Evolutionary conservation across 1,140 invertebrate genomes (phyloP), one percentile per base, ranked within the genome.

Genomic region (Odontomachus brunneus): DNA sequence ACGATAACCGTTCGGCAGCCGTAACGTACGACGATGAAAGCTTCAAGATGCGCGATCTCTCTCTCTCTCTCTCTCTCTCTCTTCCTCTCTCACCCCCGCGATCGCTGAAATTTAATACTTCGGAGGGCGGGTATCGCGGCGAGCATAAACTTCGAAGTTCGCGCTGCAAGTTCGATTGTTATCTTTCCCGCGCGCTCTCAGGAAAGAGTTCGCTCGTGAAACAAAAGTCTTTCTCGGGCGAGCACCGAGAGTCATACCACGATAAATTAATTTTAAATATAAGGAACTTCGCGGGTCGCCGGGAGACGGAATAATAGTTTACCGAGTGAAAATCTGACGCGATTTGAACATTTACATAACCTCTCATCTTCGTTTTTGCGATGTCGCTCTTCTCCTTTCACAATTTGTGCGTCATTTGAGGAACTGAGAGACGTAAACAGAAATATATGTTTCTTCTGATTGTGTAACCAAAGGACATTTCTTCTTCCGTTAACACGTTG

Each of bases 21-120:
- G 51, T 78, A 78, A 78, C 29, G 19, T 17, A 67, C 49, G 7
- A 38, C 63, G 49, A 67, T 55, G 63, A 67, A 69, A 67, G 63
- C 74, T 78, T 22, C 15, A 49, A 38, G 33, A 67, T 55, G 49
- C 22, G 38, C 44, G 62, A 67, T 29, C 19, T 62, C 15, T 65
- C 9, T 44, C 38, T 44, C 3, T 44, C 38, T 44, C 9, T 44
- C 9, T 44, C 38, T 44, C 38, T 44, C 29, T 5, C 29, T 33
- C 29, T 5, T 33, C 5, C 29, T 33, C 29, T 33, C 29, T 33
- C 29, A 33, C 29, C 15, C 26, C 59, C 33, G 22, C 57, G 62
- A 76, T 66, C 62, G 49, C 17, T 55, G 49, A 78, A 78, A 78
- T 78, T 78, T 78, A 78, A 78, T 78, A 78, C 44, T 67, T 69